Evolutionary conservation across 2,113 vertebrate genomes (phyloP).

Genomic region (Nothoprocta perdicaria): DNA sequence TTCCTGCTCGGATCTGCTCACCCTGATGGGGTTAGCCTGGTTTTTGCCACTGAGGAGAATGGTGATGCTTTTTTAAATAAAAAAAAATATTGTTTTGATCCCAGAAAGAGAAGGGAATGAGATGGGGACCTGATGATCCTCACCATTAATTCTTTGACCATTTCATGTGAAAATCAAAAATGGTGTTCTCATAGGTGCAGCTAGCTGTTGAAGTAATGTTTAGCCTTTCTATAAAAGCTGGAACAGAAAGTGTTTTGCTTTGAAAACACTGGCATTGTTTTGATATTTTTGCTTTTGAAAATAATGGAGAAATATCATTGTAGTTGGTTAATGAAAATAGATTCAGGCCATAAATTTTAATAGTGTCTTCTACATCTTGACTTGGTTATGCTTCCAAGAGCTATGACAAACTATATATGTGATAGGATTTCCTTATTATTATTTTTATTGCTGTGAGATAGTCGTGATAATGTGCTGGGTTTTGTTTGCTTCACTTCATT

Average conservation of each 20-base stretch:
- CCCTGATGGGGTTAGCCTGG: not conserved
- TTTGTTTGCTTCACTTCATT: not conserved
- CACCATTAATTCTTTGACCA: not conserved
- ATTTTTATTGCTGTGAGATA: not conserved
- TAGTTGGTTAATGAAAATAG: not conserved
- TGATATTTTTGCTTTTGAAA: conserved; percentile 5
- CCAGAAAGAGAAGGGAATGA: not conserved
- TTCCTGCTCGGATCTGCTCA: not conserved
- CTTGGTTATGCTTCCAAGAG: not conserved
- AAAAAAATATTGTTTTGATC: not conserved
- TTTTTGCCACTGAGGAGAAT: not conserved
- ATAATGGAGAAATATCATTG: not conserved
- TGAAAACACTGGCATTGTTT: not conserved
- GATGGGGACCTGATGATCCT: not conserved
- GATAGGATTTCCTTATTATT: not conserved
- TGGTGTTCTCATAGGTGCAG: not conserved
- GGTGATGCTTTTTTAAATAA: not conserved
- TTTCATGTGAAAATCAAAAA: not conserved
- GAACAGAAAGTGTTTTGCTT: not conserved
- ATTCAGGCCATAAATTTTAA: not conserved
- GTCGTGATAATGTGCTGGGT: not conserved
- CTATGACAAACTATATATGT: not conserved
- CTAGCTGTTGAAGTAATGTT: not conserved
- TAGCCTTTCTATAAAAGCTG: not conserved
- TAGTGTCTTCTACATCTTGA: not conserved